These are phyloP conservation scores for Hipposideros armiger DNA, from an alignment of 2,113 vertebrate species.

Conservation along the genomic window DNA sequence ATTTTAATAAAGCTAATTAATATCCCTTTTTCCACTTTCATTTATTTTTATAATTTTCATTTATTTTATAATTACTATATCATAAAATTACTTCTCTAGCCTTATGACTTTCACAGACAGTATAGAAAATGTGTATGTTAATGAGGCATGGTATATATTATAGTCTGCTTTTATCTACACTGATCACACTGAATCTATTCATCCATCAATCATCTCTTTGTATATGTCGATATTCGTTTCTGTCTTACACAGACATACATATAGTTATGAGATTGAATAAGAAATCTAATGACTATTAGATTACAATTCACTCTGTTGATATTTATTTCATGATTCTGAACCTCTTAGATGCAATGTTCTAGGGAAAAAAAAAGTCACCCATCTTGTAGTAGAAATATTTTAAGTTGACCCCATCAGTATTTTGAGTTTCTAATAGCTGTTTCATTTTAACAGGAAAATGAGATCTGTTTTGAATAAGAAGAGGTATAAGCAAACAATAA, in stretches of 20 bases:
- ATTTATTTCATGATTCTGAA: slow-evolving; percentile 52
- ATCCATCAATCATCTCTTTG: background rate
- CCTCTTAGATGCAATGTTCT: background rate
- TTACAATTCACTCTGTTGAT: slow-evolving; percentile 51
- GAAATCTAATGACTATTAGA: slow-evolving; percentile 28
- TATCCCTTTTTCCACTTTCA: background rate
- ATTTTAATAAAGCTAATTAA: background rate
- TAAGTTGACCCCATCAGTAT: background rate
- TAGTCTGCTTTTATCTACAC: slow-evolving; percentile 44
- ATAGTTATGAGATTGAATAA: slow-evolving; percentile 37
- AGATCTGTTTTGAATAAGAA: background rate
- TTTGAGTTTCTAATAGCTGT: slow-evolving; percentile 19
- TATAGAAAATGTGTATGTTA: background rate
- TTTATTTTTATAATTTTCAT: background rate
- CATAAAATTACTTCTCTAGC: background rate
- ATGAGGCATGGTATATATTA: background rate
- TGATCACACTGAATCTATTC: background rate
- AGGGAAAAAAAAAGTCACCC: background rate
- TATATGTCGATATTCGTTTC: background rate
- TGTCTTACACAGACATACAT: background rate
- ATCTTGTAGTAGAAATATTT: slow-evolving; percentile 42
- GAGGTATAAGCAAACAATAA: background rate
- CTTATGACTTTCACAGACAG: background rate
- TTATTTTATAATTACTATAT: background rate
- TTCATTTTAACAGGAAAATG: slow-evolving; percentile 54